Percentiles rank a stretch among this genome's conserved stretches.
Conservation (phyloP, 2,888 invertebrate genomes). For the Archips xylosteana region DNA sequence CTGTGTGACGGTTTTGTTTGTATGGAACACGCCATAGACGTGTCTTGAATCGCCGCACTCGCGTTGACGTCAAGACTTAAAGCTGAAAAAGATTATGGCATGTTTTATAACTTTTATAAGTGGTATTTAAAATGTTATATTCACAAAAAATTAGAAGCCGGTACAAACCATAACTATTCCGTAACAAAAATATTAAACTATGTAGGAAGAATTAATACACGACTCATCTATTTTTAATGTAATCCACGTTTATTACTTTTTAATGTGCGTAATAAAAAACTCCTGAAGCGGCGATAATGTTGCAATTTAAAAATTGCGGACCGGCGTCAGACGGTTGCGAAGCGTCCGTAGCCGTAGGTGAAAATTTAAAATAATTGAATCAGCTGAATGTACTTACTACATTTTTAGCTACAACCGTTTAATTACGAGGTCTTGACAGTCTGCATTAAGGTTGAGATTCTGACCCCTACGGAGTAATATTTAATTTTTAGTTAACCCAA, state of each 20-base stretch:
- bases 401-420: background rate
- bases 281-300: slow-evolving; percentile 11
- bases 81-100: too few relatives aligned
- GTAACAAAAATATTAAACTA: background rate
- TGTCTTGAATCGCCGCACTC: too few relatives aligned
- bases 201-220: background rate
- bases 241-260: slow-evolving; percentile 7
- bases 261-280: slow-evolving; percentile 10
- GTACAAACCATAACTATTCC: background rate
- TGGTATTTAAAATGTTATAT: too few relatives aligned
- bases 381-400: background rate
- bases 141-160: too few relatives aligned
- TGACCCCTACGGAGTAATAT: too few relatives aligned
- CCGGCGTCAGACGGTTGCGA: slow-evolving; percentile 2
- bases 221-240: slow-evolving; percentile 11
- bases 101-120: too few relatives aligned
- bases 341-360: background rate
- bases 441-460: background rate
- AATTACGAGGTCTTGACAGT: background rate
- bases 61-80: too few relatives aligned
- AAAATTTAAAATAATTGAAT: slow-evolving; percentile 2
- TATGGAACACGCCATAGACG: too few relatives aligned
- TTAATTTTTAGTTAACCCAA: too few relatives aligned
- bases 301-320: slow-evolving; percentile 8
- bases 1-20: too few relatives aligned